A percentile compares a stretch with the other conserved stretches of the same genome.
Evolutionary conservation across 2,888 invertebrate species (phyloP).

Genomic region (Hirtodrosophila duncani): DNA sequence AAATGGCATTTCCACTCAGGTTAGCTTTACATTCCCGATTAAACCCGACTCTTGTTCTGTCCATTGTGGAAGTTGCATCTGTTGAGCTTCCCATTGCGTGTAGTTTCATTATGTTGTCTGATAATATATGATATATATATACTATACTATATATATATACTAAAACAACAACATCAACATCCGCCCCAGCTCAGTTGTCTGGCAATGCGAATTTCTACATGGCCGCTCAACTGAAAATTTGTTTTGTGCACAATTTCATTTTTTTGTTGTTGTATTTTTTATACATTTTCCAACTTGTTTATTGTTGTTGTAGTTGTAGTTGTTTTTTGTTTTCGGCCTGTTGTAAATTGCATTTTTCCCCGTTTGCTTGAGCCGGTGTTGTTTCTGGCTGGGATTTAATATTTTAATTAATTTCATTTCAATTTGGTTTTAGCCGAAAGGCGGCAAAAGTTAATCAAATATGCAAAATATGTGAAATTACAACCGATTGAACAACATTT

Average conservation of each 20-base stretch:
- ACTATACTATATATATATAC: slow-evolving; percentile 9
- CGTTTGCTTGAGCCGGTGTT: slow-evolving; percentile 37
- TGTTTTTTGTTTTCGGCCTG: slow-evolving; percentile 42
- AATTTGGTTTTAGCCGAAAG: no score
- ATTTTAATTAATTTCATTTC: slow-evolving; percentile 63
- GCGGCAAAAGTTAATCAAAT: no score
- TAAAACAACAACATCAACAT: slow-evolving; percentile 35
- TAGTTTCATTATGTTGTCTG: slow-evolving; percentile 56
- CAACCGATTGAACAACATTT: no score
- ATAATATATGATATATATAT: neutral
- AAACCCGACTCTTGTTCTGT: no score
- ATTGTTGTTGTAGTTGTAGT: slow-evolving; percentile 31
- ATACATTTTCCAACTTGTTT: slow-evolving; percentile 27
- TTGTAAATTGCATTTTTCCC: slow-evolving; percentile 60
- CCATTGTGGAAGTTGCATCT: slow-evolving; percentile 52
- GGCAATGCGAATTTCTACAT: slow-evolving; percentile 78
- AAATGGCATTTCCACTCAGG: no score
- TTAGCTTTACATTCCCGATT: no score
- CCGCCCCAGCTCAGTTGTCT: slow-evolving; percentile 45
- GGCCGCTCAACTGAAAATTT: slow-evolving; percentile 79
- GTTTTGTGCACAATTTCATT: no score
- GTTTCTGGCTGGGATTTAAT: slow-evolving; percentile 35
- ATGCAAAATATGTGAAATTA: no score
- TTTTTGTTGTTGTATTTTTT: slow-evolving; percentile 66
- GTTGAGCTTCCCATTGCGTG: slow-evolving; percentile 71